Evolutionary conservation across 1,140 invertebrate genomes (phyloP).

Genomic region (Fopius arisanus): DNA sequence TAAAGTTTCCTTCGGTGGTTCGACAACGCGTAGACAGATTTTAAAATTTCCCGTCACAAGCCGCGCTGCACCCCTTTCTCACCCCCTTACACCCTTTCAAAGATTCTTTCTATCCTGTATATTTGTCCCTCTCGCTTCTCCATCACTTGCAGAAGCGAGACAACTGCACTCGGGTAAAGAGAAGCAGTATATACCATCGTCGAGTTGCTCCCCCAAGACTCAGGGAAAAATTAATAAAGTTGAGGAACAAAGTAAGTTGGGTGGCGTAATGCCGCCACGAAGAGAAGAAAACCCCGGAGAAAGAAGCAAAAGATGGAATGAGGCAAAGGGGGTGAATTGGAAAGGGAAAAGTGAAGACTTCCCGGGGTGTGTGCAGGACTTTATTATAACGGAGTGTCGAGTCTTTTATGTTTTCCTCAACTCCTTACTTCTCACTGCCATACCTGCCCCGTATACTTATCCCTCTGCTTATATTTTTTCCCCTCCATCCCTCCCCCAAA

Average conservation of each 20-base stretch:
- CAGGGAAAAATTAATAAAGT: slow-evolving; percentile 65
- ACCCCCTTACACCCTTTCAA: slow-evolving; percentile 34
- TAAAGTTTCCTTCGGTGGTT: slow-evolving; percentile 64
- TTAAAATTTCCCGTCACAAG: slow-evolving; percentile 66
- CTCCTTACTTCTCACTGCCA: slow-evolving; percentile 27
- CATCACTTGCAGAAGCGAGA: not conserved
- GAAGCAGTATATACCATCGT: not conserved
- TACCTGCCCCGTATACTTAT: slow-evolving; percentile 20
- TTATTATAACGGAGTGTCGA: slow-evolving; percentile 46
- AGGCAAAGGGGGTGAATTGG: slow-evolving; percentile 11
- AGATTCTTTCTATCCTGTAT: not conserved
- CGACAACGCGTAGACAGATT: slow-evolving; percentile 66
- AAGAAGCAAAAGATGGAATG: slow-evolving; percentile 15
- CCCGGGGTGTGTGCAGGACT: slow-evolving; percentile 34
- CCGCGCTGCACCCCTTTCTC: slow-evolving; percentile 29
- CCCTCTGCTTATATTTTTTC: not conserved
- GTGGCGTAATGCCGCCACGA: slow-evolving; percentile 56
- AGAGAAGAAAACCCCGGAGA: slow-evolving; percentile 7
- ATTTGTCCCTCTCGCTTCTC: not conserved
- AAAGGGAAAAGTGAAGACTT: slow-evolving; percentile 32
- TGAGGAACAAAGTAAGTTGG: slow-evolving; percentile 67
- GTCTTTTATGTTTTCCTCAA: slow-evolving; percentile 39
- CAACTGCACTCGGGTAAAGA: not conserved
- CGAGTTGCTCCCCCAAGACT: slow-evolving; percentile 24
- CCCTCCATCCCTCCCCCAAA: not conserved